Conservation (phyloP, 2,113 vertebrate genomes). For the Spea bombifrons region DNA sequence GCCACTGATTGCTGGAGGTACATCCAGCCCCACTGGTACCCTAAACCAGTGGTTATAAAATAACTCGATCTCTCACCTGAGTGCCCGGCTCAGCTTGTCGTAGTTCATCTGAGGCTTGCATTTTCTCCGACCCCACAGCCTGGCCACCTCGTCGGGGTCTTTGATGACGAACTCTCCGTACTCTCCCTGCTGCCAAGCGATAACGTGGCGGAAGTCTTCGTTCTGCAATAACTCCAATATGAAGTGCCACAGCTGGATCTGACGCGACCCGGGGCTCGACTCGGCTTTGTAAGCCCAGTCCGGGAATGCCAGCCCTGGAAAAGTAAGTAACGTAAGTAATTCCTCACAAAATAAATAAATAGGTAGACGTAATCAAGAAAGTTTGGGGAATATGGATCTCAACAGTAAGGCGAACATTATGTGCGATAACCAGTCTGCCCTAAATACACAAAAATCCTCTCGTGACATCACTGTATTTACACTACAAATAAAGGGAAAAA, state of each 20-base stretch:
- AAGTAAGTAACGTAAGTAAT: neutral
- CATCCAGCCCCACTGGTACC: too few relatives aligned
- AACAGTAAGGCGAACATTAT: neutral
- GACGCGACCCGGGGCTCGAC: conserved; percentile 67
- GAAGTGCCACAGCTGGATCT: conserved; percentile 77
- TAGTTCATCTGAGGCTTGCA: conserved; percentile 78
- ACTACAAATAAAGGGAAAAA: too few relatives aligned
- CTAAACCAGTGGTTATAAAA: too few relatives aligned
- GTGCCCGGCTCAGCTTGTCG: conserved; percentile 71
- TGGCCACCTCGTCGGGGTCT: conserved; percentile 70
- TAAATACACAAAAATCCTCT: too few relatives aligned
- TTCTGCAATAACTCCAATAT: conserved; percentile 74
- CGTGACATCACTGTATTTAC: too few relatives aligned
- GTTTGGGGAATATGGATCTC: neutral
- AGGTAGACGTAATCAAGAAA: too few relatives aligned
- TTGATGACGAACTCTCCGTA: conserved; percentile 75
- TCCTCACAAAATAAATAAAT: too few relatives aligned
- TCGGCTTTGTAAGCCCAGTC: conserved; percentile 73
- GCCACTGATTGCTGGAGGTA: too few relatives aligned
- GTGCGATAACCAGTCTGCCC: too few relatives aligned
- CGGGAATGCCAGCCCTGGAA: conserved; percentile 65
- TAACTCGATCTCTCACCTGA: conserved; percentile 57
- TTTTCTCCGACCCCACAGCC: conserved; percentile 72
- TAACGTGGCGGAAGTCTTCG: conserved; percentile 71
- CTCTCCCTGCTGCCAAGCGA: conserved; percentile 74